A percentile compares a stretch with the other conserved stretches of the same genome.
Evolutionary conservation across 2,113 vertebrate species (phyloP).

Genomic region (Eudyptes chrysolophus): DNA sequence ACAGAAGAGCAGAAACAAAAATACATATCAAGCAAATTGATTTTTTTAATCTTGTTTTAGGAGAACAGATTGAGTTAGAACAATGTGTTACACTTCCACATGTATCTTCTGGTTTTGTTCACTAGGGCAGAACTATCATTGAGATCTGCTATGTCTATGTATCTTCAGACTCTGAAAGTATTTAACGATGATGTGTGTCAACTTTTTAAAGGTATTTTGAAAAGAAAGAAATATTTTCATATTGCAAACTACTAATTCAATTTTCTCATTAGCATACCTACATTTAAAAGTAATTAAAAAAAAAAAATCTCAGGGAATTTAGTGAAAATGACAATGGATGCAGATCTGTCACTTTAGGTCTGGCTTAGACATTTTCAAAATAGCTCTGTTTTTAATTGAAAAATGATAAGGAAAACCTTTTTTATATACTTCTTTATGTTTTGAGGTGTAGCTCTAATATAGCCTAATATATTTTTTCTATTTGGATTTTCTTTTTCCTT

Average conservation of each 20-base stretch:
- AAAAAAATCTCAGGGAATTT: neutral
- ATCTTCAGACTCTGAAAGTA: neutral
- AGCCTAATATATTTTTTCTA: neutral
- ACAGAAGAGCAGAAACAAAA: neutral
- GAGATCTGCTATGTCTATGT: neutral
- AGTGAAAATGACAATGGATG: neutral
- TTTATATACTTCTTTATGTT: neutral
- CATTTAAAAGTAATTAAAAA: neutral
- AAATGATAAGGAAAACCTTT: neutral
- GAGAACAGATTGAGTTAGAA: neutral
- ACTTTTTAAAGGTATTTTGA: neutral
- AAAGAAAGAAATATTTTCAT: neutral
- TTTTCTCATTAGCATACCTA: neutral
- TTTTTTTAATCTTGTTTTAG: neutral
- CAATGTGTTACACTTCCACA: neutral
- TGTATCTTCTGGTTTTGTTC: neutral
- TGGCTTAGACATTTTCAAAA: neutral
- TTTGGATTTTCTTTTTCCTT: neutral
- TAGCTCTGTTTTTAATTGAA: neutral
- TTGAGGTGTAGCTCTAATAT: neutral
- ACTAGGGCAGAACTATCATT: neutral
- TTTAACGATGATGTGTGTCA: neutral
- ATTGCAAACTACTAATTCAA: neutral
- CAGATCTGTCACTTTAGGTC: neutral
- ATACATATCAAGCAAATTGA: neutral